Evolutionary conservation across 2,113 vertebrate species (phyloP), one percentile per base, ranked within the genome.

Genomic region (Ictalurus punctatus): DNA sequence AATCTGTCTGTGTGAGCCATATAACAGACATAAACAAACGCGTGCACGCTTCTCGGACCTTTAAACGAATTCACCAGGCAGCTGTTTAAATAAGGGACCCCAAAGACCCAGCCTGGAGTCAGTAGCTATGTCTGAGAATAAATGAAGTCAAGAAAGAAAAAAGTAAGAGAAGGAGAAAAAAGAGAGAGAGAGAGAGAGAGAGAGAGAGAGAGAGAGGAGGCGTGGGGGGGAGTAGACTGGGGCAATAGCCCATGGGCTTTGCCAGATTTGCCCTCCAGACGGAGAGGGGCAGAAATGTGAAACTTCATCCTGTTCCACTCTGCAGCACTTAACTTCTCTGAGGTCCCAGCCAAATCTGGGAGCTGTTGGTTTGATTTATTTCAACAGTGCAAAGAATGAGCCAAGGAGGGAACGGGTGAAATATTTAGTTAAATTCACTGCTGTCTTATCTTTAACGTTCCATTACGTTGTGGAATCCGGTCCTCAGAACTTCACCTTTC

Each of bases 371-470:
- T 65, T 78, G 69, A 37, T 73, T 86, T 80, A 44, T 79, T 52
- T 61, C 30, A 58, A 71, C 25, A 79, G 37, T 52, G 34, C 30
- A 52, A 84, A 56, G 48, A 27, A 79, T 40, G 59, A 63, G 85
- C 34, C 65, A 87, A 78, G 83, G 44, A 56, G 17, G 84, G 37
- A 71, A 52, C n/a, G n/a, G 19, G 34, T 21, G 56, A 79, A 87
- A 56, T 58, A 54, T 73, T 89, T 89, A 48, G 34, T 91, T 79
- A 56, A 84, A 86, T 87, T 69, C 67, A 37, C 30, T 27, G 74
- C 44, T 37, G 73, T 67, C 56, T 90, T 92, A 90, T 87, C 87
- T 90, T 69, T 61, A 89, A 87, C 88, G 87, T 91, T 90, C 86
- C 79, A 56, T 37, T 85, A 82, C 23, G 44, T 71, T 76, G n/a